Conservation (phyloP, 2,113 vertebrate species). For the Falcunculus frontatus region DNA sequence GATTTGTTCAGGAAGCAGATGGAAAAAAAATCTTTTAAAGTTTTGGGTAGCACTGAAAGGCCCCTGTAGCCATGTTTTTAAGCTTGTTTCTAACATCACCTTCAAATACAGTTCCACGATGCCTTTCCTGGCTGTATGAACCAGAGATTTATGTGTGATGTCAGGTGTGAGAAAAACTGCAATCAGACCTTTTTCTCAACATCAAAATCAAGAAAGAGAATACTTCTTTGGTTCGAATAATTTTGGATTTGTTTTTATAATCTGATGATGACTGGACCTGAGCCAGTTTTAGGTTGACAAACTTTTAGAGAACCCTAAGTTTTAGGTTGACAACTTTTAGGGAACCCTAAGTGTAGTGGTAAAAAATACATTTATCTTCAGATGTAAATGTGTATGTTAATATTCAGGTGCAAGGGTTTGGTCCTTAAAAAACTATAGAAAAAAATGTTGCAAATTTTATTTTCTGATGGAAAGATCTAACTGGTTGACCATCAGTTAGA, state of each 20-base stretch:
- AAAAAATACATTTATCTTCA: neutral
- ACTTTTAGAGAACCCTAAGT: neutral
- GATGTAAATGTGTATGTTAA: neutral
- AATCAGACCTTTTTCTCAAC: neutral
- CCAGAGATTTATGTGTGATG: neutral
- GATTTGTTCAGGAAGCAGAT: neutral
- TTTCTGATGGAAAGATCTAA: neutral
- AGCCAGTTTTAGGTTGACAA: neutral
- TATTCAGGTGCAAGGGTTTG: neutral
- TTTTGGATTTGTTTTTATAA: neutral
- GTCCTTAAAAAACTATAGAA: neutral
- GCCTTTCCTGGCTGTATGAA: neutral
- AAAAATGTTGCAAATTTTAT: neutral
- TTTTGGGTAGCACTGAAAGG: neutral
- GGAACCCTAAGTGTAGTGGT: neutral
- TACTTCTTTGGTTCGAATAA: accelerated
- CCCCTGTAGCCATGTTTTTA: neutral
- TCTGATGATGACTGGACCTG: neutral
- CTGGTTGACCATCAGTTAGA: neutral
- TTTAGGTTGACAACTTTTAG: neutral
- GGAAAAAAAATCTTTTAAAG: neutral
- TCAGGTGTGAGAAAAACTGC: neutral
- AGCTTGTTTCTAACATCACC: neutral
- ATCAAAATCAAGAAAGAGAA: neutral
- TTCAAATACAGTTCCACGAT: neutral